Evolutionary conservation across 2,797 vertebrate species (phyloP).

Genomic region (Bradypodion ventrale): DNA sequence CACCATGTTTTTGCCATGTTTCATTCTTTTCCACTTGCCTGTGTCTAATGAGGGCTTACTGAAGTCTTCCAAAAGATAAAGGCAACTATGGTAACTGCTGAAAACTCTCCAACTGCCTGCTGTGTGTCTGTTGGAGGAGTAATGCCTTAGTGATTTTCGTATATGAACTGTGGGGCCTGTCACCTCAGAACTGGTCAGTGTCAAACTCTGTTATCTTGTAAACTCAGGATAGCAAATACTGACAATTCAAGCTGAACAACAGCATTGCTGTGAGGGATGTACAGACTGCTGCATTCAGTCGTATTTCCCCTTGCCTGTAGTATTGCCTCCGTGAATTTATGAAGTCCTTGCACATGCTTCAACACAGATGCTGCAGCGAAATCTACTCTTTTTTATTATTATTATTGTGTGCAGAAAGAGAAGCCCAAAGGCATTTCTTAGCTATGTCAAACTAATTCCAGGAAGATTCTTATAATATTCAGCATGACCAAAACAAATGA

Average conservation of each 20-base stretch:
- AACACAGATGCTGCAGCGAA: not conserved
- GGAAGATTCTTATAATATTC: not conserved
- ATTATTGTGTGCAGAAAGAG: not conserved
- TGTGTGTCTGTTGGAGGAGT: not conserved
- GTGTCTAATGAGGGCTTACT: not conserved
- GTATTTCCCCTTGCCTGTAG: not conserved
- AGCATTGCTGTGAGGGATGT: not conserved
- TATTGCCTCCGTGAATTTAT: not conserved
- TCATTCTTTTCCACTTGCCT: not conserved
- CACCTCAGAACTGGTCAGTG: conserved; percentile 12
- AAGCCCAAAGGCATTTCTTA: not conserved
- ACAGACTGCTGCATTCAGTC: not conserved
- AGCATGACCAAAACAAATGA: not conserved
- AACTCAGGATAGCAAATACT: not conserved
- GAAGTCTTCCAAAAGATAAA: not conserved
- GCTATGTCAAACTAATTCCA: not conserved
- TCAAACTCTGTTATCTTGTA: conserved; percentile 10
- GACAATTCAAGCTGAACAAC: not conserved
- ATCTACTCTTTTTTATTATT: not conserved
- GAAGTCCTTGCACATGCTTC: conserved; percentile 8
- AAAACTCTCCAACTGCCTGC: not conserved
- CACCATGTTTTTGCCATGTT: not conserved
- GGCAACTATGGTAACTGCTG: not conserved
- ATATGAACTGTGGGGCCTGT: not conserved
- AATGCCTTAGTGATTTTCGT: not conserved